Conservation (phyloP, 2,888 invertebrate species). For the Plagiodera versicolora region DNA sequence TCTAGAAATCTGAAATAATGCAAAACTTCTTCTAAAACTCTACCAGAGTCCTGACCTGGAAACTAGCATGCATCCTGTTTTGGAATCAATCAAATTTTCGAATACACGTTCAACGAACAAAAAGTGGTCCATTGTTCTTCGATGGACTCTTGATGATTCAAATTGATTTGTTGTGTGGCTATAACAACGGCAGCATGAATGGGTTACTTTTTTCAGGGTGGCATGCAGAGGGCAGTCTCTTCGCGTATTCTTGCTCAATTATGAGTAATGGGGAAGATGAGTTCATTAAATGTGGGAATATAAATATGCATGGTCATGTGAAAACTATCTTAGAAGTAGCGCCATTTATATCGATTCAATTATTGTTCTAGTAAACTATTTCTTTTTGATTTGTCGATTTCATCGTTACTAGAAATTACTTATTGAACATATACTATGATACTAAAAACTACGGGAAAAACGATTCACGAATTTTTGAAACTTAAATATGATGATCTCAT, state of each 20-base stretch:
- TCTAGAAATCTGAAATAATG: too few species aligned
- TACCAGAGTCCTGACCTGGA: background rate
- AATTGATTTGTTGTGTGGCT: constrained; percentile 37
- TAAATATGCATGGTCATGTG: background rate
- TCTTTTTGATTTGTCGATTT: too few species aligned
- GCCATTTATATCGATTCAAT: background rate
- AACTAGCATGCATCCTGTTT: constrained; percentile 26
- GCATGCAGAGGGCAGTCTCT: background rate
- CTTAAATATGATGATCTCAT: too few species aligned
- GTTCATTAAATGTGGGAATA: background rate
- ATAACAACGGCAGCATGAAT: constrained; percentile 6
- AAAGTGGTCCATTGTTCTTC: constrained; percentile 35
- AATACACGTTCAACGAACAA: constrained; percentile 23
- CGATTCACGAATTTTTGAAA: too few species aligned
- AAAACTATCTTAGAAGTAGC: background rate
- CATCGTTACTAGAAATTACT: too few species aligned
- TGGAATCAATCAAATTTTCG: constrained; percentile 36
- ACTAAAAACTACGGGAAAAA: too few species aligned
- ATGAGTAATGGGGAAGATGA: background rate
- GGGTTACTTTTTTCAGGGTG: background rate
- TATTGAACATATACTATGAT: too few species aligned
- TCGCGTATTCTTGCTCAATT: background rate
- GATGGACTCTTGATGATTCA: constrained; percentile 15
- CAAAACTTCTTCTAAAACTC: too few species aligned
- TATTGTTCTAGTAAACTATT: too few species aligned